phyloP scores from a whole-genome alignment of 1,140 invertebrate genomes.

The Trachelipus rathkii region DNA sequence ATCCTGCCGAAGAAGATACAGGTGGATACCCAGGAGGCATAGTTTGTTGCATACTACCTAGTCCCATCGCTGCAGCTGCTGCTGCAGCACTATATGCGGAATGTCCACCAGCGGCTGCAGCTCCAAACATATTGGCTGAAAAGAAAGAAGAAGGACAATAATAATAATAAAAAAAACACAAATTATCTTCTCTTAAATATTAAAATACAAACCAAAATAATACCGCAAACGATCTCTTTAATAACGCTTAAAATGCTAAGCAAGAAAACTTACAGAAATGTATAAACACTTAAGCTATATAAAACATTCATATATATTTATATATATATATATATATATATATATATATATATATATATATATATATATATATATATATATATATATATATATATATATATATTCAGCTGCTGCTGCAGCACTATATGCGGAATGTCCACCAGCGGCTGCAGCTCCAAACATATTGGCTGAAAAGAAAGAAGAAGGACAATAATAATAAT shows the following conservation, averaged over 20 bases:
- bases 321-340: too few relatives aligned
- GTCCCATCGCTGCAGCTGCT: not conserved
- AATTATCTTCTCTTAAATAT: too few relatives aligned
- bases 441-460: not conserved
- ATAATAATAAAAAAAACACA: not conserved
- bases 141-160: not conserved
- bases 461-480: slow-evolving; percentile 11
- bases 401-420: not conserved
- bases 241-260: too few relatives aligned
- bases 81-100: not conserved
- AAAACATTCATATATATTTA: too few relatives aligned
- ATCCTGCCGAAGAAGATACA: not conserved
- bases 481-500: not conserved
- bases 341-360: too few relatives aligned
- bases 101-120: not conserved
- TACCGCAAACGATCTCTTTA: too few relatives aligned
- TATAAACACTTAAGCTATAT: too few relatives aligned
- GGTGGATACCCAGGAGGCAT: not conserved
- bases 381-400: too few relatives aligned
- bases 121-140: slow-evolving; percentile 3
- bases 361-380: too few relatives aligned
- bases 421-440: not conserved
- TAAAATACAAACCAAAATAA: too few relatives aligned
- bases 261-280: too few relatives aligned
- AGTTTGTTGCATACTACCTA: not conserved